Base-by-base conservation (phyloP, 2,113 vertebrate species). In the Sminthopsis crassicaudata region DNA sequence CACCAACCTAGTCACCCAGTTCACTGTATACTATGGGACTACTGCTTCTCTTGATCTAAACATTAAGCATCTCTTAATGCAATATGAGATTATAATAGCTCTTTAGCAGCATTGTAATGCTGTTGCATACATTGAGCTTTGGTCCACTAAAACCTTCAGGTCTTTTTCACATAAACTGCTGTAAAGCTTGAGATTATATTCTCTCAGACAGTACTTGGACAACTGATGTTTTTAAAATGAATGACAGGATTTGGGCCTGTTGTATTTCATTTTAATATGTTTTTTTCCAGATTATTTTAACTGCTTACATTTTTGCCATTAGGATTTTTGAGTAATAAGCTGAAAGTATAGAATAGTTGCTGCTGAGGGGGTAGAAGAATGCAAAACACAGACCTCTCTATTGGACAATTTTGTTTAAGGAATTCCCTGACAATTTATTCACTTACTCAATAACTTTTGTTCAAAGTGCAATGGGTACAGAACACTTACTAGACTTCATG, bases 201-300 rank as follows among this genome's bases (percentile, higher is more conserved):
- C 90, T 52, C 89, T 90, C 57, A 84, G 9, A 46, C 27, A 84
- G 52, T 53, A 46, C 24, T 52, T 76, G 48, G n/a, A 10, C 46
- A 42, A 25, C 30, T 50, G 84, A 57, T 67, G 67, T 84, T 92
- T 95, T 90, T 60, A 89, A 92, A 3, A 60, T 25, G 57, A 76
- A 53, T 53, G 23, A 1, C 14, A 91, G 22, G 46, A 67, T 91
- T 89, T 93, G 91, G 51, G 52, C n/a, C n/a, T 93, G 10, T 90
- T 46, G 48, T 53, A 52, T 10, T 36, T 52, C 25, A 91, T 50
- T 94, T 89, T 94, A 51, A 90, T 42, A 24, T 30, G 9, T 25
- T 94, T 90, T 90, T 76, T 27, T 8, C 89, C 42, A 67, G 92
- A 93, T 89, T 53, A 90, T 50, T 91, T 55, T 76, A 54, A 67